phyloP scores from a whole-genome alignment of 2,797 vertebrate species.

The Pelobates cultripes region DNA sequence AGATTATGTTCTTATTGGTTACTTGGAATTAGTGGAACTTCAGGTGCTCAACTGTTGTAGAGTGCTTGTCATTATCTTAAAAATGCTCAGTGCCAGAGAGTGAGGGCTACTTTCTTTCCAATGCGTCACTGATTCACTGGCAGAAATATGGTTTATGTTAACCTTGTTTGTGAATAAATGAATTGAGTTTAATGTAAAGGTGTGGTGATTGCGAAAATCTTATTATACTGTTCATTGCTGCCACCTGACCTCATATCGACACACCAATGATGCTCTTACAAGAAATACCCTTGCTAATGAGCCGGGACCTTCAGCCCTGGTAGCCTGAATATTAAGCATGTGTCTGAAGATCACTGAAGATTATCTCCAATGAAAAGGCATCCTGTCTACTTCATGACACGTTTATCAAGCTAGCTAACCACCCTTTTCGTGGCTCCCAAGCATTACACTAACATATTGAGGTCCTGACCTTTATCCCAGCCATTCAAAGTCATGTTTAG shows the following conservation, averaged over 20 bases:
- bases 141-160: too few relatives aligned
- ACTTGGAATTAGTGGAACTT: background rate
- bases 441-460: constrained; percentile 35
- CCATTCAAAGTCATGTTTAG: constrained; percentile 43
- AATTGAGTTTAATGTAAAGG: too few relatives aligned
- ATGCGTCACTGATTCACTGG: too few relatives aligned
- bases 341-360: constrained; percentile 1
- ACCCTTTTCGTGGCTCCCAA: background rate
- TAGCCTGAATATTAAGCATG: constrained; percentile 11
- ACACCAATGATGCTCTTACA: background rate
- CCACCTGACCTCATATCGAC: constrained; percentile 1
- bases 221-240: background rate
- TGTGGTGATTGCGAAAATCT: background rate
- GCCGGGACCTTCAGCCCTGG: constrained; percentile 7
- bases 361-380: constrained; percentile 9
- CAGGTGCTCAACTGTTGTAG: background rate
- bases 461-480: constrained; percentile 43
- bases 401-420: constrained; percentile 27
- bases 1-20: too few relatives aligned
- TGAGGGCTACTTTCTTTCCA: too few relatives aligned
- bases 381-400: constrained; percentile 32
- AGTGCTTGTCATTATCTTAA: too few relatives aligned
- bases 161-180: too few relatives aligned
- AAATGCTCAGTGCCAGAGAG: too few relatives aligned
- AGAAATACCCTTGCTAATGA: background rate